Percentiles rank a stretch among this genome's conserved stretches.
These are phyloP conservation scores for Eupsilia transversa DNA, from an alignment of 2,888 invertebrate genomes.

Conservation along the genomic window DNA sequence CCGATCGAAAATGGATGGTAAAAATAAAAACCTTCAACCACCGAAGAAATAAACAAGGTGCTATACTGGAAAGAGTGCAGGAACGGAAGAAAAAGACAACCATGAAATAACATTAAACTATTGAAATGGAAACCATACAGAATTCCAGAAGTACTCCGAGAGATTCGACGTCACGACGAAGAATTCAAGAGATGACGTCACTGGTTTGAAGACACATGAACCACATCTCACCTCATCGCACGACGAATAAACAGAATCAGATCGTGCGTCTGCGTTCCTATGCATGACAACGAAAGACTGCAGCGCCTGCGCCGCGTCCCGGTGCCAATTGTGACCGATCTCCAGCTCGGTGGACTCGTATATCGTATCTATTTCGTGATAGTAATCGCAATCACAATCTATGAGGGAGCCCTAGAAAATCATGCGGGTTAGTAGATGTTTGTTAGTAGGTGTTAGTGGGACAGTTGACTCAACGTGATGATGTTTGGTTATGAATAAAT, in stretches of 20 bases:
- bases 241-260: constrained; percentile 69
- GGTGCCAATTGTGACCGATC: constrained; percentile 72
- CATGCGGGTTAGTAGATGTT: constrained; percentile 66
- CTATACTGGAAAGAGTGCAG: constrained; percentile 21
- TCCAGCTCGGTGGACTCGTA: constrained; percentile 81
- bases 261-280: constrained; percentile 72
- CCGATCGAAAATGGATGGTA: too few relatives aligned
- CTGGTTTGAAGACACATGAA: constrained; percentile 17
- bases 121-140: constrained; percentile 3
- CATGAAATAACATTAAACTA: constrained; percentile 4
- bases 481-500: neutral
- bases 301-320: constrained; percentile 78
- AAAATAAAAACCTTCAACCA: neutral
- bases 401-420: constrained; percentile 68
- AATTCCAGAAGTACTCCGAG: neutral
- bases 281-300: constrained; percentile 76
- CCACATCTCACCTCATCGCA: constrained; percentile 75
- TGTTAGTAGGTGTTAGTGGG: constrained; percentile 19
- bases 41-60: neutral
- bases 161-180: constrained; percentile 7
- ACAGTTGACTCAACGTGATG: neutral
- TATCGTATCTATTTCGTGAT: constrained; percentile 86
- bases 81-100: neutral
- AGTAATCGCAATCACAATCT: constrained; percentile 75
- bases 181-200: constrained; percentile 38